Evolutionary conservation across 2,888 invertebrate genomes (phyloP), one percentile per base, ranked within the genome.

Genomic region (Lasioglossum villosulum): DNA sequence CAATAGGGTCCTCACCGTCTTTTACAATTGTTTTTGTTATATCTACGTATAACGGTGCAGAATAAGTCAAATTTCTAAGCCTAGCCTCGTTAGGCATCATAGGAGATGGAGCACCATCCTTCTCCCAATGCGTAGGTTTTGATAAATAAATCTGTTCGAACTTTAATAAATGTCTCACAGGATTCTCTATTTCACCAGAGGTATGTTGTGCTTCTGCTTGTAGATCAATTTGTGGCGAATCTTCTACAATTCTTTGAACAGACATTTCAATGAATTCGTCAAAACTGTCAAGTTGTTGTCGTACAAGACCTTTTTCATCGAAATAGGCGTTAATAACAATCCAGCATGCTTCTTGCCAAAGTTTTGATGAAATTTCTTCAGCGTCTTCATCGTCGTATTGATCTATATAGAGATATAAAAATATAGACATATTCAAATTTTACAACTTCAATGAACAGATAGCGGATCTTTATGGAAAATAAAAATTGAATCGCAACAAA

Each of bases 281-380:
- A 94, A 99, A 99, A 93, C 99, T 99, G 95, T 99, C 99, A 91
- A 99, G 96, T 95, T 99, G 99, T 95, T 99, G 99, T 76, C 99
- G 97, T 70, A 99, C 99, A 89, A 99, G 96, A 95, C 99, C 99
- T 95, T 99, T 99, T 95, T 99, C 99, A 95, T 99, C 99, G 94
- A 99, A 99, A 95, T 99, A 99, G 0, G 99, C 99, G 95, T 99
- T 99, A 94, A 99, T 99, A 86, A 99, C 99, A 94, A 99, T 99
- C 99, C 99, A 99, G 94, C 99, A 99, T 71, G 99, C 99, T 96
- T 99, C 99, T 95, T 99, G 99, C 99, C 99, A 99, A 89, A 99
- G 96, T 95, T 99, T 99, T 10, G 99, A 98, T 52, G 99, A 98
- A 93, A 99, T 99, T 96, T 99, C 99, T 95, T 99, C 99, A 19